Base-by-base conservation (phyloP, 2,888 invertebrate genomes). In the Trichopria drosophilae region DNA sequence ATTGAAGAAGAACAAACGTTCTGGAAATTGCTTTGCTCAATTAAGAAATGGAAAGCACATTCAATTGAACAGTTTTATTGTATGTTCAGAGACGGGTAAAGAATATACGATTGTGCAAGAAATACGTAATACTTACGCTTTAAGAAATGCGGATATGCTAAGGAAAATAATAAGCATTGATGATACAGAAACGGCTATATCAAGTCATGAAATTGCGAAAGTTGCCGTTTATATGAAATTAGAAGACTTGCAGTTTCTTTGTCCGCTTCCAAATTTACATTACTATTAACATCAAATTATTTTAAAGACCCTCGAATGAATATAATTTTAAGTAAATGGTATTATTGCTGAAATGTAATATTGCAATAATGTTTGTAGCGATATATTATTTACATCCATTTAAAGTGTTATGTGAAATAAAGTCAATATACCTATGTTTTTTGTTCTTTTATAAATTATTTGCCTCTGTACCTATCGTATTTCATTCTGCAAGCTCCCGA, bases 31-130 rank as follows among this genome's bases (percentile, higher is more conserved):
- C 3, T 31, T 31, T 31, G 32, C 32, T n/a, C 32, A 31, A 31
- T 31, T 31, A n/a, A 7, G 32, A n/a, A n/a, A n/a, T n/a, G 20
- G 43, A 9, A 32, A 24, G 6, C 18, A 44, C 5, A 39, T 50
- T 12, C 9, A 35, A 28, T 6, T 54, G 16, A 3, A 26, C 6
- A 10, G 26, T 26, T 53, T 49, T 45, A 31, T 49, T 24, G 40
- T 49, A 6, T 29, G 45, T 31, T 12, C 23, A 20, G 24, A 20
- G 13, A 9, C 13, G 6, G 24, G 32, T n/a, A 45, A 31, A 15
- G 53, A 53, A 34, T 23, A 31, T 9, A 37, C 46, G 6, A 22
- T 51, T 31, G 46, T 37, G 13, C n/a, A 35, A 16, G 13, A 22
- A 34, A 13, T 53, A 13, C 4, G 10, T 15, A 44, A 39, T 4